Evolutionary conservation across 2,113 vertebrate species (phyloP).

Genomic region (Bos taurus): DNA sequence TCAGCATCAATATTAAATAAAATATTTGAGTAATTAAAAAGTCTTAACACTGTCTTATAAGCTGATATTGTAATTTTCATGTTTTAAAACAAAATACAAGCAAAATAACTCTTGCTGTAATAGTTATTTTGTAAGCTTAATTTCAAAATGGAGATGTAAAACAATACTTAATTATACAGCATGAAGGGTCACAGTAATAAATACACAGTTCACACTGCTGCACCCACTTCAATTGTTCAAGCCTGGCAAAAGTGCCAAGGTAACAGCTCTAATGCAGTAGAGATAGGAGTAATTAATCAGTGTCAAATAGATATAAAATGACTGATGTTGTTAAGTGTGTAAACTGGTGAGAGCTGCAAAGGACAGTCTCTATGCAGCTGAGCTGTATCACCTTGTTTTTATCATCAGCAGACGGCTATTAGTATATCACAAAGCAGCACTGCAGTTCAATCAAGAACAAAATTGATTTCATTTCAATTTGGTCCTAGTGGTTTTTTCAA

Average conservation of each 20-base stretch:
- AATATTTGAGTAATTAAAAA: slow-evolving; percentile 10
- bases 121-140: neutral
- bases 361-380: slow-evolving; percentile 59
- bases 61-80: neutral
- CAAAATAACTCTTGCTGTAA: slow-evolving; percentile 12
- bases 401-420: slow-evolving; percentile 66
- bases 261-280: slow-evolving; percentile 61
- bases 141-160: slow-evolving; percentile 20
- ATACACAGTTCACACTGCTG: slow-evolving; percentile 51
- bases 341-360: slow-evolving; percentile 55
- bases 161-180: slow-evolving; percentile 43
- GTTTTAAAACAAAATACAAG: slow-evolving; percentile 17
- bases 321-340: slow-evolving; percentile 70
- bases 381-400: slow-evolving; percentile 73
- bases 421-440: slow-evolving; percentile 49
- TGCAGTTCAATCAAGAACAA: slow-evolving; percentile 74
- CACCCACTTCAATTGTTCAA: slow-evolving; percentile 31
- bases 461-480: slow-evolving; percentile 64
- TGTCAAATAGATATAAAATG: slow-evolving; percentile 81
- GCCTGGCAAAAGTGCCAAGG: slow-evolving; percentile 45
- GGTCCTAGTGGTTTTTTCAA: slow-evolving; percentile 22
- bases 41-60: neutral
- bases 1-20: neutral
- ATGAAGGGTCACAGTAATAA: slow-evolving; percentile 51
- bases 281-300: slow-evolving; percentile 83